Conservation (phyloP, 2,888 invertebrate species). For the Eubasilissa splendida region DNA sequence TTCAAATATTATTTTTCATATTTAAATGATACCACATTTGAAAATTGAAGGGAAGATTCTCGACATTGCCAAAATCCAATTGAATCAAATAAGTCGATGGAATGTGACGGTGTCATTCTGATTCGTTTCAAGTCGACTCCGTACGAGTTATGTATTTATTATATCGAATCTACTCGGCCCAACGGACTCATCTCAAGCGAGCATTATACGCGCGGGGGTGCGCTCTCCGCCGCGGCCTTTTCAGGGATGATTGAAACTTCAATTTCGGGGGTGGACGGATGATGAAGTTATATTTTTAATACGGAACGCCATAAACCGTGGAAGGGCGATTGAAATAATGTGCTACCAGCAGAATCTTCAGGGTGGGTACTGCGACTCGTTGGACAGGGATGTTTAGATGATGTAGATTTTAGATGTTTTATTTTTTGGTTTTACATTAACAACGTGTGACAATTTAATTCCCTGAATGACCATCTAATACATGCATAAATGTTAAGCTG, state of each 20-base stretch:
- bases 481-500: too few relatives aligned
- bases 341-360: background rate
- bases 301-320: conserved; percentile 56
- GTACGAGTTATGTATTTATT: conserved; percentile 5
- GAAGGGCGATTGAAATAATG: conserved; percentile 54
- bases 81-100: background rate
- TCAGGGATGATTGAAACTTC: conserved; percentile 58
- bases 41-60: too few relatives aligned
- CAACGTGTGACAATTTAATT: too few relatives aligned
- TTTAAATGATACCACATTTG: too few relatives aligned
- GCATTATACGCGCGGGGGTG: conserved; percentile 45
- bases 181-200: conserved; percentile 26
- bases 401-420: background rate
- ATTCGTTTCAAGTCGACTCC: background rate
- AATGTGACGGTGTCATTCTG: background rate
- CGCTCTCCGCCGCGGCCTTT: conserved; percentile 37
- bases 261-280: conserved; percentile 57
- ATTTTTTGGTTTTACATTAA: background rate
- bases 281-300: conserved; percentile 59
- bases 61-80: too few relatives aligned
- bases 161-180: conserved; percentile 34
- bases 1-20: too few relatives aligned
- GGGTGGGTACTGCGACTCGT: background rate
- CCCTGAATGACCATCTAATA: too few relatives aligned
- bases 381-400: background rate